A percentile compares a stretch with the other conserved stretches of the same genome.
phyloP scores from a whole-genome alignment of 2,797 vertebrate genomes.

The Numenius phaeopus region DNA sequence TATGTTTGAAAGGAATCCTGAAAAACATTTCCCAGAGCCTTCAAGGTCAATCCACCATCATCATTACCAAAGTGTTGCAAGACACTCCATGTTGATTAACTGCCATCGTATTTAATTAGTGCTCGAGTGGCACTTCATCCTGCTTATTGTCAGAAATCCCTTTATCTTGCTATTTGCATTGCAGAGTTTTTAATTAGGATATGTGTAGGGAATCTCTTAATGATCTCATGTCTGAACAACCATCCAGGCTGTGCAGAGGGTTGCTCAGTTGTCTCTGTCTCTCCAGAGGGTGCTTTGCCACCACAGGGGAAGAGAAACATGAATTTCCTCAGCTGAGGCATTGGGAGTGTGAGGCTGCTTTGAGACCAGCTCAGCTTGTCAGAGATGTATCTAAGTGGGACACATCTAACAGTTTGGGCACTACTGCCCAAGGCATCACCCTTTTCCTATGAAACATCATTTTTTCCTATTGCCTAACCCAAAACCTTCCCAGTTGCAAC shows the following conservation, averaged over 20 bases:
- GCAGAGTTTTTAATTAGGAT: slow-evolving; percentile 75
- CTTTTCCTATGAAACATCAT: neutral
- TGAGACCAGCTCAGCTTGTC: neutral
- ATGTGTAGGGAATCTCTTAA: slow-evolving; percentile 65
- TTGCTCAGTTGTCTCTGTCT: neutral
- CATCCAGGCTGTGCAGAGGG: slow-evolving; percentile 4
- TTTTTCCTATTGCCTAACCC: neutral
- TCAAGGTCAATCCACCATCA: slow-evolving; percentile 49
- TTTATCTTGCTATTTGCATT: slow-evolving; percentile 72
- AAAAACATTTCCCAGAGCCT: slow-evolving; percentile 22
- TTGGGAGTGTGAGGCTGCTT: neutral
- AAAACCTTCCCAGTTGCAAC: neutral
- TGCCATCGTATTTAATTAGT: slow-evolving; percentile 73
- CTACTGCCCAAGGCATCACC: neutral
- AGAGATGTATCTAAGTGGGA: neutral
- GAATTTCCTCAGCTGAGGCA: neutral
- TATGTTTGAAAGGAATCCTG: neutral
- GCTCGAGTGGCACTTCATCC: slow-evolving; percentile 69
- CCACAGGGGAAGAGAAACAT: neutral
- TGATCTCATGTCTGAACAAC: slow-evolving; percentile 48
- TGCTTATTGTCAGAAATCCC: slow-evolving; percentile 71
- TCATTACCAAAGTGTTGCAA: slow-evolving; percentile 43
- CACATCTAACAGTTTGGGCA: neutral
- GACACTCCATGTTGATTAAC: slow-evolving; percentile 73
- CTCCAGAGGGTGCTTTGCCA: slow-evolving; percentile 44